Conservation (phyloP, 1,140 invertebrate species). For the Drosophila kohkoa region DNA sequence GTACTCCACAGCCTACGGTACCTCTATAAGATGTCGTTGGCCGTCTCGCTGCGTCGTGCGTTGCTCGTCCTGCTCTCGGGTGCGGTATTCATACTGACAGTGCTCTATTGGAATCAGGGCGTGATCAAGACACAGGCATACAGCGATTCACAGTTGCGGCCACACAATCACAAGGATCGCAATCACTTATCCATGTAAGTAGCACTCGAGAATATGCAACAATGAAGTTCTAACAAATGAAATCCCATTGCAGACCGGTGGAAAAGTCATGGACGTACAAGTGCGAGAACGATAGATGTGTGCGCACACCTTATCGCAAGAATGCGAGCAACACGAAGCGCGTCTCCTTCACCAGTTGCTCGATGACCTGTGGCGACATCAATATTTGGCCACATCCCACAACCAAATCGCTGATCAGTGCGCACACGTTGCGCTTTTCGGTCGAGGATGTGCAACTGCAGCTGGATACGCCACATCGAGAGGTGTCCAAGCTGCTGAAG, state of each 20-base stretch:
- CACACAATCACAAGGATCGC: constrained; percentile 54
- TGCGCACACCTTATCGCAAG: constrained; percentile 63
- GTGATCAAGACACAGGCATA: constrained; percentile 72
- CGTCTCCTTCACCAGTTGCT: constrained; percentile 81
- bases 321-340: constrained; percentile 64
- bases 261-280: constrained; percentile 84
- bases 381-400: constrained; percentile 85
- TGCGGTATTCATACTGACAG: constrained; percentile 77
- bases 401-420: constrained; percentile 69
- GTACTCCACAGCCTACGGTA: constrained; percentile 74
- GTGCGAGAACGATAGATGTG: constrained; percentile 78
- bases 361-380: constrained; percentile 83
- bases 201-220: too few species aligned
- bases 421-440: constrained; percentile 74
- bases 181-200: constrained; percentile 67
- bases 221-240: background rate
- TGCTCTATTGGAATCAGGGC: constrained; percentile 83
- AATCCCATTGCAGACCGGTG: constrained; percentile 61
- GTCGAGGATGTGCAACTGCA: constrained; percentile 69
- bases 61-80: constrained; percentile 72
- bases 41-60: constrained; percentile 78
- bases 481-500: constrained; percentile 69
- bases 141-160: constrained; percentile 60
- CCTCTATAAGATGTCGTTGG: constrained; percentile 83
- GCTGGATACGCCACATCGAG: constrained; percentile 70